Percentiles rank a stretch among this genome's conserved stretches.
Evolutionary conservation across 2,797 vertebrate genomes (phyloP).

Genomic region (Acipenser ruthenus): DNA sequence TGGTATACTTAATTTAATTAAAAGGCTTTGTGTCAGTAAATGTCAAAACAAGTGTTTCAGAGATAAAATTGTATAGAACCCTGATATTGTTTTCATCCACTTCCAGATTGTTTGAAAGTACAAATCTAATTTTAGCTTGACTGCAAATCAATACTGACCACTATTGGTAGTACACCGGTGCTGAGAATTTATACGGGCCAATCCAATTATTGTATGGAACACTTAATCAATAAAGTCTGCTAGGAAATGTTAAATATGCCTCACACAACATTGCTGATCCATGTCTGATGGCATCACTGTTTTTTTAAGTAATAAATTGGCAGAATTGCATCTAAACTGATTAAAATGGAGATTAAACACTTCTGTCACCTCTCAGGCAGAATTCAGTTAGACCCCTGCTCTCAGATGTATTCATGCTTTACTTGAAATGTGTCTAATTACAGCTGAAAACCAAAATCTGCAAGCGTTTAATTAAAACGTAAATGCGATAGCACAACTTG

Average conservation of each 20-base stretch:
- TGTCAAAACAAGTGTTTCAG: neutral
- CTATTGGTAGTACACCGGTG: neutral
- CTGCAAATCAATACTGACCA: constrained; percentile 10
- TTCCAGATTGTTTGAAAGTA: constrained; percentile 1
- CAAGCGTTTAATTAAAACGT: neutral
- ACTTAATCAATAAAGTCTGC: constrained; percentile 40
- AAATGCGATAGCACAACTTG: neutral
- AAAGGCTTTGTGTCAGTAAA: neutral
- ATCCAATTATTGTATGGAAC: constrained; percentile 42
- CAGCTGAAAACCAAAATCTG: neutral
- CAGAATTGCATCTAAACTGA: neutral
- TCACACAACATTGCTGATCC: neutral
- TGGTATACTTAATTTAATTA: neutral
- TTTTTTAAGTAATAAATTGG: neutral
- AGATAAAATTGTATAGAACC: neutral
- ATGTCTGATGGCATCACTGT: neutral
- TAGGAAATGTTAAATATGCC: neutral
- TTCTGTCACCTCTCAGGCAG: neutral
- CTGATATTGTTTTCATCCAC: constrained; percentile 5
- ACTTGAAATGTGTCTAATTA: neutral
- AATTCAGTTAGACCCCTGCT: neutral
- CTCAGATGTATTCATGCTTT: neutral
- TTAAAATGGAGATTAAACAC: constrained; percentile 6
- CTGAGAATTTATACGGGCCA: constrained; percentile 15
- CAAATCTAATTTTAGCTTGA: constrained; percentile 4